Evolutionary conservation across 2,113 vertebrate genomes (phyloP).

Genomic region (Triplophysa tibetana): DNA sequence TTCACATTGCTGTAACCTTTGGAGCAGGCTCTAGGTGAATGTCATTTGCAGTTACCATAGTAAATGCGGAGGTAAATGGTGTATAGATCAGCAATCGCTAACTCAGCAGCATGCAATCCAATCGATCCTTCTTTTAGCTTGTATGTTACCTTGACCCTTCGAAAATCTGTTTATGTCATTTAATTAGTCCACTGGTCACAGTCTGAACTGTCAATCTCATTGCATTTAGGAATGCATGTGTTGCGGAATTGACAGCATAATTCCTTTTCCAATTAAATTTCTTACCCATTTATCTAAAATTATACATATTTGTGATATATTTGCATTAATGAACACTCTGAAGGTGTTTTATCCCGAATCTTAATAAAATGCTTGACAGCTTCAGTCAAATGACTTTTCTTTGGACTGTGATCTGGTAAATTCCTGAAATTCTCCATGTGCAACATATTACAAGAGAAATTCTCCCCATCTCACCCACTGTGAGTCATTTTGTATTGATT

Average conservation of each 20-base stretch:
- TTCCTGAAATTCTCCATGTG: no score
- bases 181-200: slow-evolving; percentile 8
- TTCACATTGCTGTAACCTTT: slow-evolving; percentile 17
- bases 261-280: background rate
- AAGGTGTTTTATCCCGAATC: no score
- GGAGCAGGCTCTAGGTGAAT: slow-evolving; percentile 20
- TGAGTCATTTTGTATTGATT: no score
- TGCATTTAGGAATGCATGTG: background rate
- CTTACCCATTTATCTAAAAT: background rate
- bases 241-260: background rate
- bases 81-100: slow-evolving; percentile 28
- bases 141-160: background rate
- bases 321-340: background rate
- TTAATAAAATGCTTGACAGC: no score
- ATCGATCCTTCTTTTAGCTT: slow-evolving; percentile 5
- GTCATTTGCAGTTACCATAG: background rate
- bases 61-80: background rate
- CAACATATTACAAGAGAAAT: no score
- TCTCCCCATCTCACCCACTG: no score
- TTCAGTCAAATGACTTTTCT: no score
- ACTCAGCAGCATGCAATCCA: background rate
- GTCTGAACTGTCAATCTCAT: background rate
- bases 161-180: background rate
- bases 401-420: no score
- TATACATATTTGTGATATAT: background rate